Percentiles rank a stretch among this genome's conserved stretches.
Conservation (phyloP, 2,113 vertebrate species). For the Laticauda colubrina region DNA sequence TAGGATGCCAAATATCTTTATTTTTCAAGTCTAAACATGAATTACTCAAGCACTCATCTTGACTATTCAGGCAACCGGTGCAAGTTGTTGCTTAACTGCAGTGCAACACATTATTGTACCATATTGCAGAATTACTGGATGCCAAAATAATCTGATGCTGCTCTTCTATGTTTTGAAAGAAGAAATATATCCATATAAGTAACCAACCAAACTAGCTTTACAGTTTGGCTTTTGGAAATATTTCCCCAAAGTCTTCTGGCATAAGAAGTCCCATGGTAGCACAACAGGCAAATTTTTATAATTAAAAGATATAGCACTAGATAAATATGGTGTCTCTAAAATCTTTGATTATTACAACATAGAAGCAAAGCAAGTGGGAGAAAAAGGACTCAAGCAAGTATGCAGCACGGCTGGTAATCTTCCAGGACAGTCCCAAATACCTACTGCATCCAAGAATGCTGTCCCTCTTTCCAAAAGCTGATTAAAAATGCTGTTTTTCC, state of each 20-base stretch:
- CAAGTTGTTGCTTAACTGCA: neutral
- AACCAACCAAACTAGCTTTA: neutral
- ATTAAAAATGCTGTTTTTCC: neutral
- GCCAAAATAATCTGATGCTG: neutral
- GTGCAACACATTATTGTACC: neutral
- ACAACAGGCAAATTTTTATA: neutral
- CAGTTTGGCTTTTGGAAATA: neutral
- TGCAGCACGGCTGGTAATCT: neutral
- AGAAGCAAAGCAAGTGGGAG: neutral
- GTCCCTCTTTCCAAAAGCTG: neutral
- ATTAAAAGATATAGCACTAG: neutral
- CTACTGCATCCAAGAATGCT: neutral
- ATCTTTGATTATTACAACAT: neutral
- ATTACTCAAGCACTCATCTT: neutral
- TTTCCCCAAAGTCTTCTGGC: neutral
- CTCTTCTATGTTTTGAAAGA: neutral
- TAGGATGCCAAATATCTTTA: constrained; percentile 13
- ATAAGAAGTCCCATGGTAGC: neutral
- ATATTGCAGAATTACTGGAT: neutral
- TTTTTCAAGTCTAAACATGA: neutral
- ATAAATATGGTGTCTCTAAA: neutral
- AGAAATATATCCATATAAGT: neutral
- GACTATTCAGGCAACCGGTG: neutral
- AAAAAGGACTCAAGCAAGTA: neutral
- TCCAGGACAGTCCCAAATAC: neutral